Base-by-base conservation (phyloP, 1,140 invertebrate genomes). In the Trachymyrmex cornetzi region DNA sequence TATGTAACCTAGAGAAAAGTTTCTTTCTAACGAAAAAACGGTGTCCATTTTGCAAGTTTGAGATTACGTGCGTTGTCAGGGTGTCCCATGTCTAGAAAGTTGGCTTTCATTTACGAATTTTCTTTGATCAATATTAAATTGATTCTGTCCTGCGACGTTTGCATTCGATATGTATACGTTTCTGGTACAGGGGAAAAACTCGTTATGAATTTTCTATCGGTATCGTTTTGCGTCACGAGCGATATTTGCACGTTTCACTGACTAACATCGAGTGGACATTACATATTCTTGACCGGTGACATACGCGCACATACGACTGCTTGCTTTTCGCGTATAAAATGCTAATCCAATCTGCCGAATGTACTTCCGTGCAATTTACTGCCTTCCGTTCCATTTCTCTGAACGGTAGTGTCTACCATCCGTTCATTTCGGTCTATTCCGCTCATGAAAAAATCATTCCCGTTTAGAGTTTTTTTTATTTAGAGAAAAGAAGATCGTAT, bases 311-410 rank as follows among this genome's bases (percentile, higher is more conserved):
- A 81, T 5, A 38, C n/a, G 19, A 53, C 19, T 55, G 27, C 11
- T 30, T 14, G 61, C 44, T 27, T 61, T 74, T 61, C 67, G 38
- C 67, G 19, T 30, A 82, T 82, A 82, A 82, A 82, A 82, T 82
- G 67, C 38, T 82, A 82, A 82, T 82, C 27, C 67, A 82, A 82
- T 82, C 67, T 53, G 80, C 24, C 80, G 55, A 82, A 81, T 81
- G 80, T 82, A 82, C 80, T 82, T 82, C 80, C 80, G 14, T 27
- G 67, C 67, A 74, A 82, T 82, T 82, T 82, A 82, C 80, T 34
- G 69, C 53, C n/a, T 82, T 82, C 80, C 80, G 55, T 82, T 61
- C 80, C 80, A 82, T 82, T 82, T 82, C 80, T 48, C 53, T 22
- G 38, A 12, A n/a, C 24, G 38, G 48, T 44, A 38, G 14, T 80